Evolutionary conservation across 2,888 invertebrate species (phyloP).

Genomic region (Epinotia demarniana): DNA sequence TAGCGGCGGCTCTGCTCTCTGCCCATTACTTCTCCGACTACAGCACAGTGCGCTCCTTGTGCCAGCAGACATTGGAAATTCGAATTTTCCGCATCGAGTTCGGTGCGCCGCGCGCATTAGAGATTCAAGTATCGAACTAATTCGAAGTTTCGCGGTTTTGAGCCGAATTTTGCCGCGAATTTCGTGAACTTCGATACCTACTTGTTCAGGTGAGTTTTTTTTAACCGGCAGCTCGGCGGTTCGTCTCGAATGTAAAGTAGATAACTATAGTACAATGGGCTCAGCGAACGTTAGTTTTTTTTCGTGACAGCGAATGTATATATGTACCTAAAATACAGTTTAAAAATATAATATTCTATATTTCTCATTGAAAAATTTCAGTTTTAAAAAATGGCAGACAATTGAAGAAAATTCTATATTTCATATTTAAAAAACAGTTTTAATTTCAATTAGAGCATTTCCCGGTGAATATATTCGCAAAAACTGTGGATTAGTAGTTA

Average conservation of each 20-base stretch:
- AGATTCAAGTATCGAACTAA: not conserved
- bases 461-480: too few relatives aligned
- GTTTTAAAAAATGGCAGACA: too few relatives aligned
- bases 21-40: not conserved
- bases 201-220: not conserved
- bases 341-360: not conserved
- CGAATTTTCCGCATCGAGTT: conserved; percentile 7
- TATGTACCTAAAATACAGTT: not conserved
- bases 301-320: not conserved
- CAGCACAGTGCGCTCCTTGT: not conserved
- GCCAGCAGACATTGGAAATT: not conserved
- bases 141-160: not conserved
- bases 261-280: not conserved
- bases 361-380: too few relatives aligned
- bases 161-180: not conserved
- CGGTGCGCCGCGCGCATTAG: not conserved
- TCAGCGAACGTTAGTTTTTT: not conserved
- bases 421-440: too few relatives aligned
- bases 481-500: too few relatives aligned
- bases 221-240: not conserved
- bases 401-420: too few relatives aligned
- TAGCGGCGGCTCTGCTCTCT: not conserved
- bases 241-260: not conserved
- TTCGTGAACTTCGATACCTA: not conserved
- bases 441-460: too few relatives aligned